Evolutionary conservation across 2,113 vertebrate genomes (phyloP), one percentile per base, ranked within the genome.

Genomic region (Macquaria ambigua): DNA sequence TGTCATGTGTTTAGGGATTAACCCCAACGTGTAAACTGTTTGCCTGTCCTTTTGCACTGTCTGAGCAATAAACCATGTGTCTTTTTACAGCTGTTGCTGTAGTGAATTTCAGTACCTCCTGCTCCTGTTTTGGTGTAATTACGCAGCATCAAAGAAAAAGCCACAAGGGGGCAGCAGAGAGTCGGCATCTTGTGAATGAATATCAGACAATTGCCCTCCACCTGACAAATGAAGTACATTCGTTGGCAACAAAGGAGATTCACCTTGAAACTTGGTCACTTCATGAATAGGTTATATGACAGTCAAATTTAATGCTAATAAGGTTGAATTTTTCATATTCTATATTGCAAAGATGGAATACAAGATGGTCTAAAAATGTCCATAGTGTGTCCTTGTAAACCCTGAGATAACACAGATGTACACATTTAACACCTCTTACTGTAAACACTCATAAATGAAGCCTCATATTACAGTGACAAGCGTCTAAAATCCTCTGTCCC

Each of bases 61-160:
- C 78, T 82, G 72, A 81, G 73, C 59, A 91, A 91, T 91, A 93
- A 91, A 94, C 18, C 21, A n/a, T 67, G 48, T 74, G 56, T 67
- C 63, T 83, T 85, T 85, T 79, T 82, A 79, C 86, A 88, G 59
- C 79, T 75, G 56, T 59, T 71, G 28, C 55, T 81, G 62, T 46
- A 3, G 41, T 70, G 37, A 56, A 25, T 41, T 56, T n/a, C 46
- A 48, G 28, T 20, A 20, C 46, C 23, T 28, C 53, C 16, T 52
- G n/a, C 16, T 46, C 11, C 14, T 66, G 20, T 62, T 61, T 71
- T 61, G 31, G 43, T 18, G 10, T 21, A 3, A 8, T 25, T 16
- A 8, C 73, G 77, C 70, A 71, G 48, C 16, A 0, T 31, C 74
- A 8, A 20, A 64, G 6, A 71, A 6, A 34, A 12, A 16, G 20